Base-by-base conservation (phyloP, 2,113 vertebrate genomes). In the Pluvianellus socialis region DNA sequence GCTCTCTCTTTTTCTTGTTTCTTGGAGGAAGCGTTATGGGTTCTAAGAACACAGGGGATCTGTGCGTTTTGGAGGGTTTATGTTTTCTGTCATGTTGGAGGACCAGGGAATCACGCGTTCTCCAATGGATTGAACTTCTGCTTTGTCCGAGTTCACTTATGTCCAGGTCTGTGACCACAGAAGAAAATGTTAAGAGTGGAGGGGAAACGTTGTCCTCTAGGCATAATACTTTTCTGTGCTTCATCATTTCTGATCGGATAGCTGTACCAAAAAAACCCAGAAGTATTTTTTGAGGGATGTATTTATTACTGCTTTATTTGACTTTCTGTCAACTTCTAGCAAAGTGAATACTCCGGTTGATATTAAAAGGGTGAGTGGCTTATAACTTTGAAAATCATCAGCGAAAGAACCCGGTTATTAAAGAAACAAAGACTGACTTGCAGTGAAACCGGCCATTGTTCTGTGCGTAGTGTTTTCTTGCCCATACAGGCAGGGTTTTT, bases 31-130 rank as follows among this genome's bases (percentile, higher is more conserved):
- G 6, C 18, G 7, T 40, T 53, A 30, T 3, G 4, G 53, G 10
- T 40, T 81, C 23, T 47, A 35, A 52, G 75, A 76, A 13, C 13
- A 10, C 1, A 23, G 33, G 42, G n/a, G 22, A 56, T 28, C 70
- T 80, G 32, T 50, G 67, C 45, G 12, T 59, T 47, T 47, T 53
- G 15, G 19, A n/a, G 33, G 12, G 4, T 52, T 63, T 53, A 10
- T 62, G 14, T 12, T 71, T 65, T 58, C 30, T 76, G 0, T 35
- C 6, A 7, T 27, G 28, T 7, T 0, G 3, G 28, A 86, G 24
- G n/a, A 33, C 33, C 7, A 21, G 30, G 50, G 44, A 32, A 32
- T 24, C 14, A 12, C 2, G 4, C 3, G 13, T 63, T 75, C 28
- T 62, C 9, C 44, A n/a, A 1, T 35, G 20, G 15, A 47, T 42